Evolutionary conservation across 35 echinoderm and acorn worm genomes (phyloP), one percentile per base, ranked within the genome.

Genomic region (Hemicentrotus pulcherrimus): DNA sequence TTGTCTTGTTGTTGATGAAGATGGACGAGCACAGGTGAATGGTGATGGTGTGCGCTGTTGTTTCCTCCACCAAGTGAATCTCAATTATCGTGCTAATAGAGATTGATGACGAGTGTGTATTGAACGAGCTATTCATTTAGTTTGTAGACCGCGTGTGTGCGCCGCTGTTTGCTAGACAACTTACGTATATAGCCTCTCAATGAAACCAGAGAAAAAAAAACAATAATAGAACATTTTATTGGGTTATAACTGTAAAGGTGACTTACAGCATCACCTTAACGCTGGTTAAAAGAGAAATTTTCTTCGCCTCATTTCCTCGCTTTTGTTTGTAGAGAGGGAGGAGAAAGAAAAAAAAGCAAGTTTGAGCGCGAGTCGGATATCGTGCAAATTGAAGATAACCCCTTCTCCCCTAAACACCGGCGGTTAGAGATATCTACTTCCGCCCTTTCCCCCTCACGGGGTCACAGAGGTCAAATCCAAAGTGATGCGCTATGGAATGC

Each of bases 331-430:
- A 78, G 22, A 28, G 28, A 78, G 65, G 22, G 65, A n/a, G 65
- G 5, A 8, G 22, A n/a, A 41, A 41, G 35, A 15, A 86, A 22
- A 86, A 33, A 86, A 86, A 86, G 22, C 14, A 30, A 90, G 19
- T 58, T 47, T 93, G 30, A 31, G 91, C 91, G 65, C 7, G 65
- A 78, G 46, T 93, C 91, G 91, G 91, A 93, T 93, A 47, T 47
- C 46, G 91, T 93, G 91, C 46, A 93, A 93, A 93, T 93, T 93
- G 91, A 93, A 93, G 91, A 93, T 93, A 93, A 93, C 91, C 91
- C 91, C 30, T 58, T 93, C 91, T 47, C 91, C 30, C 46, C 91
- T 31, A 58, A 58, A 93, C 88, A 90, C 46, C 91, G 91, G 48
- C 28, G 48, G 47, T 46, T 31, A 14, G 32, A 13, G 48, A 93